Evolutionary conservation across 2,113 vertebrate genomes (phyloP).

Genomic region (Amblyopsis rosae): DNA sequence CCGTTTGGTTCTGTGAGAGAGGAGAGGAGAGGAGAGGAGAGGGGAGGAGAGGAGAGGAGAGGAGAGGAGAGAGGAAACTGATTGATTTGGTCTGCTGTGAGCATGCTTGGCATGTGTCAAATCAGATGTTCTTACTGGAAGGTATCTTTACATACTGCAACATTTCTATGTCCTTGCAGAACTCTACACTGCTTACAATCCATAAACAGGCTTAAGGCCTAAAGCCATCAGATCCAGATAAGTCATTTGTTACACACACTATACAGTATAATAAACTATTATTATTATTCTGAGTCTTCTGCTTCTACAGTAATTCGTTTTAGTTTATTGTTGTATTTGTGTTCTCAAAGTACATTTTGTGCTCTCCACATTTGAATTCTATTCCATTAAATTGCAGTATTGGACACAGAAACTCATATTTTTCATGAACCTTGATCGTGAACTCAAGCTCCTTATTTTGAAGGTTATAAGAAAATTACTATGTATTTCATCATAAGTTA

Average conservation of each 20-base stretch:
- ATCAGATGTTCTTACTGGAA: neutral
- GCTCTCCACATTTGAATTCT: neutral
- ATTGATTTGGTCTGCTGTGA: too few species aligned
- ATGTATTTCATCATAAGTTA: slow-evolving; percentile 3
- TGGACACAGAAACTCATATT: neutral
- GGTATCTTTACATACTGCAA: slow-evolving; percentile 10
- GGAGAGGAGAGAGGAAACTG: too few species aligned
- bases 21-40: too few species aligned
- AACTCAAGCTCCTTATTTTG: neutral
- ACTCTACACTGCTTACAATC: neutral
- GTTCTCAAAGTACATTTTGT: neutral
- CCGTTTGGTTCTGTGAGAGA: too few species aligned
- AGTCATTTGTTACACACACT: slow-evolving; percentile 22
- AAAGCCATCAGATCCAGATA: slow-evolving; percentile 22
- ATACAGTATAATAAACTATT: slow-evolving; percentile 17
- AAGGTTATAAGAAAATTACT: neutral
- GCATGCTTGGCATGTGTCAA: neutral
- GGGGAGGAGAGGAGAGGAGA: too few species aligned
- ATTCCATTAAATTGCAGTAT: neutral
- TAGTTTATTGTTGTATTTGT: neutral
- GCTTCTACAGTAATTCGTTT: too few species aligned
- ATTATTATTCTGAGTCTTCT: slow-evolving; percentile 30
- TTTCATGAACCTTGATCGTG: neutral
- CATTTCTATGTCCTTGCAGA: neutral
- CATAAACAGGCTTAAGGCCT: slow-evolving; percentile 1